A percentile compares a stretch with the other conserved stretches of the same genome.
Conservation (phyloP, 2,113 vertebrate species). For the Cyphomyrus plagiostoma region DNA sequence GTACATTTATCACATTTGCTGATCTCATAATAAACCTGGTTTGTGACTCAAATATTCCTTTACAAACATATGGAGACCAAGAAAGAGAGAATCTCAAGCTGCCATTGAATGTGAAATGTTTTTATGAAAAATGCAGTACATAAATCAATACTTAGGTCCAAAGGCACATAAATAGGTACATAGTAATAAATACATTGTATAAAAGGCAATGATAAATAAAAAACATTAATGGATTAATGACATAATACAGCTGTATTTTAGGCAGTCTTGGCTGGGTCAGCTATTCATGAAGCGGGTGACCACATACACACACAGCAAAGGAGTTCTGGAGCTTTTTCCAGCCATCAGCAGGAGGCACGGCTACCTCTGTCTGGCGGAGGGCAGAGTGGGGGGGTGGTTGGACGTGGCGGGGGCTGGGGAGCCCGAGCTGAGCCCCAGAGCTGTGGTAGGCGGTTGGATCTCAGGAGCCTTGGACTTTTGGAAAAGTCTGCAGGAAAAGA, state of each 20-base stretch:
- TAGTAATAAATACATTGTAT: background rate
- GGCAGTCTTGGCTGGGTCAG: background rate
- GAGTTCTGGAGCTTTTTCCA: background rate
- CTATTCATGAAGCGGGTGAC: background rate
- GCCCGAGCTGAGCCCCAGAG: background rate
- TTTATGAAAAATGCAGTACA: background rate
- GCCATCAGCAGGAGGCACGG: background rate
- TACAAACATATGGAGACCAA: background rate
- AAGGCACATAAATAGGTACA: background rate
- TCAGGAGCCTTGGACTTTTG: background rate
- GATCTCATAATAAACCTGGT: background rate
- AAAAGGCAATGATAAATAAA: background rate
- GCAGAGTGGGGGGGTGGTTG: background rate
- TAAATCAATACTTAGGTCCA: background rate
- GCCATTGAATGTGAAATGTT: background rate
- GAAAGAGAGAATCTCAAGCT: background rate
- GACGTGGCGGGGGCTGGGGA: background rate
- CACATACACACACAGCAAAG: background rate
- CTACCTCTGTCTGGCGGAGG: background rate
- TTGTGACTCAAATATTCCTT: background rate
- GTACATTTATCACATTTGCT: background rate
- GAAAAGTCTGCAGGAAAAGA: background rate
- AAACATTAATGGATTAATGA: background rate
- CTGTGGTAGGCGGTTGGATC: background rate
- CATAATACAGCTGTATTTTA: background rate